Evolutionary conservation across 2,797 vertebrate species (phyloP).

Genomic region (Mareca strepera): DNA sequence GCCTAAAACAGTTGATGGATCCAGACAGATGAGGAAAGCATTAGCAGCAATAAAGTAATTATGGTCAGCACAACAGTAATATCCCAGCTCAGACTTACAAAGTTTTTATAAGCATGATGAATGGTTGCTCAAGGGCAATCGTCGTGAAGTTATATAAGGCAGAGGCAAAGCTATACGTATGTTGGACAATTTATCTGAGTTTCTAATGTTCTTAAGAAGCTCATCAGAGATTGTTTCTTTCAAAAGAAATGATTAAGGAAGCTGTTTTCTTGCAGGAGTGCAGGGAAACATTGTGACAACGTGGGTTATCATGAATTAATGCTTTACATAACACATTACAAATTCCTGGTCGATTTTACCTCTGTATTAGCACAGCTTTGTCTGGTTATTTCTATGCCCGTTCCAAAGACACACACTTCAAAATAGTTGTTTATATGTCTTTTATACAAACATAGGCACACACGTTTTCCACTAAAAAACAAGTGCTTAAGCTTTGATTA

Average conservation of each 20-base stretch:
- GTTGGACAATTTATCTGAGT: neutral
- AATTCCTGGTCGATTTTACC: neutral
- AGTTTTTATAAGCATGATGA: neutral
- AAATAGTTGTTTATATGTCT: neutral
- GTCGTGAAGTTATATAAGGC: neutral
- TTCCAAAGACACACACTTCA: neutral
- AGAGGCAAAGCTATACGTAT: neutral
- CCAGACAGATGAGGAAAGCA: neutral
- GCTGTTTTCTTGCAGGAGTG: neutral
- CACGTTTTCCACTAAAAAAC: neutral
- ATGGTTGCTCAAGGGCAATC: neutral
- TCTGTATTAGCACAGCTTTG: neutral
- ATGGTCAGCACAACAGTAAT: neutral
- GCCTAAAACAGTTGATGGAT: neutral
- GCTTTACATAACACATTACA: neutral
- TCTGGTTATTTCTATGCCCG: neutral
- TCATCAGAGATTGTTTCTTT: neutral
- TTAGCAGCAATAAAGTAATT: neutral
- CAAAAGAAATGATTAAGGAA: neutral
- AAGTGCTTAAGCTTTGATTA: neutral
- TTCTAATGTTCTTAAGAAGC: neutral
- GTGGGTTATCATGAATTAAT: neutral
- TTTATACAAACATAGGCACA: neutral
- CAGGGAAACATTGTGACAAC: neutral
- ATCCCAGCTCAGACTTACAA: neutral